phyloP scores from a whole-genome alignment of 35 echinoderm and acorn worm genomes.

The Diadema setosum region DNA sequence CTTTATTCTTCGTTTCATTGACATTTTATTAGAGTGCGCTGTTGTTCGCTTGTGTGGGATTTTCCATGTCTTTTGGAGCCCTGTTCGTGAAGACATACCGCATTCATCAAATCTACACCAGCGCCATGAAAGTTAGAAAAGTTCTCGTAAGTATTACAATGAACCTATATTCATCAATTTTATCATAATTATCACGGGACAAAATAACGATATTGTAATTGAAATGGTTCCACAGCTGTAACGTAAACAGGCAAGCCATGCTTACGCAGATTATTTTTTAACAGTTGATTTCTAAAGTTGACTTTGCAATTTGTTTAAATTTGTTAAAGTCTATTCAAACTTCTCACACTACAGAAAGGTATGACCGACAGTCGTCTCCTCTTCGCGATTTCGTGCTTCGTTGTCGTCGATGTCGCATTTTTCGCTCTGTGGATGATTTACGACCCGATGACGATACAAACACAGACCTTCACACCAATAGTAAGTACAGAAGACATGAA shows the following conservation, averaged over 20 bases:
- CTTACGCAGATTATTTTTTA: no score
- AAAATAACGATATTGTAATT: no score
- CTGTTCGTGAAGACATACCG: conserved; percentile 45
- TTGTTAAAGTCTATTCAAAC: no score
- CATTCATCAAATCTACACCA: conserved; percentile 44
- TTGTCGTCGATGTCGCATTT: conserved; percentile 14
- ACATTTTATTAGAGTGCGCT: neutral
- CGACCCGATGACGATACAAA: neutral
- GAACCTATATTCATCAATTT: no score
- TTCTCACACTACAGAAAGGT: no score
- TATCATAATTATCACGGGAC: no score
- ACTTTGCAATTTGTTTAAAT: no score
- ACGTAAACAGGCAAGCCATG: no score
- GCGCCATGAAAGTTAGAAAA: conserved; percentile 45
- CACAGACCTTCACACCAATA: neutral
- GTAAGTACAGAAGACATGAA: neutral
- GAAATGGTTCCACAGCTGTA: no score
- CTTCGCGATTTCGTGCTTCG: neutral
- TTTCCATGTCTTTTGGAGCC: conserved; percentile 38
- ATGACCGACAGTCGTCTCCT: conserved; percentile 12
- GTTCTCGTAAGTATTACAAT: neutral
- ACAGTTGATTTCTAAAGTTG: no score
- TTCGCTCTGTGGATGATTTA: conserved; percentile 8
- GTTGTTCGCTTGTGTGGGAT: neutral
- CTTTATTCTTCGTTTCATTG: no score